phyloP scores from a whole-genome alignment of 2,113 vertebrate species.

The Plectropomus leopardus region DNA sequence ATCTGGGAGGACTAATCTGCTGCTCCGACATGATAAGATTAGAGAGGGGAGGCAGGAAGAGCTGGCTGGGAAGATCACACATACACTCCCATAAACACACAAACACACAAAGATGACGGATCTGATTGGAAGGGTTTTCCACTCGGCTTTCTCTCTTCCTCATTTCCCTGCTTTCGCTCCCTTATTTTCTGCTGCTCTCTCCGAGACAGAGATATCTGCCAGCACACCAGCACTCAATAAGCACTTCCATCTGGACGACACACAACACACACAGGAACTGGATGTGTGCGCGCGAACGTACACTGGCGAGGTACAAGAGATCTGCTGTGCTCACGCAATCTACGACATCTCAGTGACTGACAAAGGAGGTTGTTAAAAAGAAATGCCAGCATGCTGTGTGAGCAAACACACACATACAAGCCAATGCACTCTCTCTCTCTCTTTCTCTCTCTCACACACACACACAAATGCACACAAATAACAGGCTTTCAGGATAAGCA shows the following conservation, averaged over 20 bases:
- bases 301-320: slow-evolving; percentile 68
- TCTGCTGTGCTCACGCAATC: slow-evolving; percentile 77
- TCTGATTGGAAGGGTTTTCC: slow-evolving; percentile 77
- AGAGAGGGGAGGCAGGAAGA: slow-evolving; percentile 79
- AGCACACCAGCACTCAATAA: slow-evolving; percentile 79
- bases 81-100: slow-evolving; percentile 51
- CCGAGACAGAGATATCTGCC: slow-evolving; percentile 71
- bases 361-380: slow-evolving; percentile 76
- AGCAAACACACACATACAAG: slow-evolving; percentile 59
- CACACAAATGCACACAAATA: slow-evolving; percentile 67
- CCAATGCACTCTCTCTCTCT: not conserved
- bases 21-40: slow-evolving; percentile 85
- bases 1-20: slow-evolving; percentile 84
- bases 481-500: slow-evolving; percentile 77
- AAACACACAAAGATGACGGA: slow-evolving; percentile 69
- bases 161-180: slow-evolving; percentile 38
- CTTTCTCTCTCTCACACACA: not conserved
- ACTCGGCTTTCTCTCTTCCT: slow-evolving; percentile 60
- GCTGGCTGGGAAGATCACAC: slow-evolving; percentile 74
- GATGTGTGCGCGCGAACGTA: slow-evolving; percentile 24
- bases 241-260: slow-evolving; percentile 79
- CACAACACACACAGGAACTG: slow-evolving; percentile 36
- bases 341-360: slow-evolving; percentile 77
- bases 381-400: slow-evolving; percentile 71
- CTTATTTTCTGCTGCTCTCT: slow-evolving; percentile 56